Evolutionary conservation across 1,140 invertebrate genomes (phyloP), one percentile per base, ranked within the genome.

Genomic region (Liolophura sinensis): DNA sequence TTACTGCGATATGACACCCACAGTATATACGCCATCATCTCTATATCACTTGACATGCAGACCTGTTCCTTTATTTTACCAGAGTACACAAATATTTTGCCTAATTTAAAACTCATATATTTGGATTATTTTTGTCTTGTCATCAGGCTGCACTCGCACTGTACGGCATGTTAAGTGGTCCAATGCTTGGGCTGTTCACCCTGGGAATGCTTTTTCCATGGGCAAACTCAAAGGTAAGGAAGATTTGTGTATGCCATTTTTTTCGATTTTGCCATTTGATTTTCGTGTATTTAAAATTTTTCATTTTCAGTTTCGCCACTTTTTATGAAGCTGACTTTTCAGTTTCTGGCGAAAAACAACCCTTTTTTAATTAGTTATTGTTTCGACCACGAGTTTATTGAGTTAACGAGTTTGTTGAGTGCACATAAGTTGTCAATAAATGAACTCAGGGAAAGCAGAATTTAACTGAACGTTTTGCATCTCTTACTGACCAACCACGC

Each of bases 121-220:
- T 22, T 25, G n/a, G n/a, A n/a, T 27, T 62, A n/a, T 25, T 51
- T 50, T 58, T 60, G 22, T 50, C 62, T 20, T 63, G 67, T 54
- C 59, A 70, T 58, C 91, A 95, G 84, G 91, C 91, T 1, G 78
- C 82, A 0, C 68, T 82, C 20, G 78, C 75, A 18, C 72, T 84
- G 50, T 77, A 81, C 63, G 82, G 82, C 22, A 81, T 82, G 48
- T 60, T 84, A 12, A 75, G 76, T 54, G 81, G 75, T 6, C 79
- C 79, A 0, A 69, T 79, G 49, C 76, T 84, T 12, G 79, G 78
- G 0, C 51, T 84, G 4, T 85, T 84, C 65, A 74, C 78, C 14
- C 69, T 83, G 40, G 82, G 82, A 20, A 76, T 84, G 72, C 67
- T 83, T 15, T 78, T 82, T 67, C 82, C 82, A 4, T 84, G 78